Percentiles rank a stretch among this genome's conserved stretches.
Evolutionary conservation across 2,797 vertebrate species (phyloP).

Genomic region (Ptychadena robeensis): DNA sequence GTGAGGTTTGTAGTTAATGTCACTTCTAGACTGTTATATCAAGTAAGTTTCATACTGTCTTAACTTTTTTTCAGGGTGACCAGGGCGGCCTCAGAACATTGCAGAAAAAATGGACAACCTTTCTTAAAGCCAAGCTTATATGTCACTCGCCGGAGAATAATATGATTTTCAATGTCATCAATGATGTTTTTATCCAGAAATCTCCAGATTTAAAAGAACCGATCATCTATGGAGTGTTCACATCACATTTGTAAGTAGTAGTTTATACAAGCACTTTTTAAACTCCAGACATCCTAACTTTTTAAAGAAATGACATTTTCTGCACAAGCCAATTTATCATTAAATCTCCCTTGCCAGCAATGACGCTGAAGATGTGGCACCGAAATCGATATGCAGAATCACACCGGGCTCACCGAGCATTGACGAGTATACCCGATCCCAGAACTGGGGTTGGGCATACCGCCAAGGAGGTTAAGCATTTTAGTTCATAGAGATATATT

Average conservation of each 20-base stretch:
- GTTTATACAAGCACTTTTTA: background rate
- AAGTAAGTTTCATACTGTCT: background rate
- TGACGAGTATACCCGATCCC: no score
- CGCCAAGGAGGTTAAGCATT: no score
- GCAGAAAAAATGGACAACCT: constrained; percentile 98
- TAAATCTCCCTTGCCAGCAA: no score
- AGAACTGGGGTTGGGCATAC: no score
- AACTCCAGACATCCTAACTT: background rate
- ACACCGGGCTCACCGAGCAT: no score
- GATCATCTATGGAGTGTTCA: constrained; percentile 92
- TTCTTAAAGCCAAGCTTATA: constrained; percentile 93
- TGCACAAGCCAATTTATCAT: no score
- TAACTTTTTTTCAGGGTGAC: constrained; percentile 80
- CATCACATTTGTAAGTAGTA: constrained; percentile 89
- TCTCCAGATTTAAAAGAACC: constrained; percentile 80
- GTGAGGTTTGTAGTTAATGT: no score
- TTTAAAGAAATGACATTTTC: no score
- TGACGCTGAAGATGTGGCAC: no score
- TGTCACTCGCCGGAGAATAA: constrained; percentile 91
- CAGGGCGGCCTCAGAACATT: constrained; percentile 91
- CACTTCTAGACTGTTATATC: background rate
- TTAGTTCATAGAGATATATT: no score
- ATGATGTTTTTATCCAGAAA: constrained; percentile 89
- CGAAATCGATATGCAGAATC: no score
- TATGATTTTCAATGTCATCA: constrained; percentile 94